Base-by-base conservation (phyloP, 2,888 invertebrate species). In the Hirtodrosophila duncani region DNA sequence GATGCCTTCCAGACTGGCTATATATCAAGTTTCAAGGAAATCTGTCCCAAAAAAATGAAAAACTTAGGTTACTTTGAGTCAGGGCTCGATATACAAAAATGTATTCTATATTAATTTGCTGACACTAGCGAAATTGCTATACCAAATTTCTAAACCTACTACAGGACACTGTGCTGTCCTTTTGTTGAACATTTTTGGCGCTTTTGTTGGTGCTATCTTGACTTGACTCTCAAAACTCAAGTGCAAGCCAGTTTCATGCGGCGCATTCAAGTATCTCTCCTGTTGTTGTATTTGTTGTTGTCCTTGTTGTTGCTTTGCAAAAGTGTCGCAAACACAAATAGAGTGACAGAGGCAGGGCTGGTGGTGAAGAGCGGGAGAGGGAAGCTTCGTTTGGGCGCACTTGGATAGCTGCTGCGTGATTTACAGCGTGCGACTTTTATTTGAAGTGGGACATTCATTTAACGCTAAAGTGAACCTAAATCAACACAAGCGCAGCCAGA, bases 401-500 rank as follows among this genome's bases (percentile, higher is more conserved):
- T 34, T 13, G 37, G 9, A 16, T 27, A 9, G 36, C 57, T 48
- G 64, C 70, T 64, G 67, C 74, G 79, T 75, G 80, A 79, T 75
- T 75, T 75, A 75, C 75, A 67, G 75, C 65, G 67, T 77, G 75
- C 72, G 77, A 80, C 80, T 77, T 75, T 77, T 77, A 77, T 77
- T 77, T 77, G 78, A 77, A 77, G 77, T 77, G 81, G 78, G 67
- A 68, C 78, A 81, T 78, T 78, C 75, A 78, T 78, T 78, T 78
- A 63, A 70, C 78, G 68, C 68, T 66, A 63, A 79, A 74, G 71
- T 79, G 78, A 78, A 78, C 79, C 79, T 78, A 81, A 78, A 78
- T 78, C 78, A 78, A 78, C 71, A 68, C 60, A 51, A 51, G 49
- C 56, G 55, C 44, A 26, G 33, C 41, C 62, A 41, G 33, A 30